Base-by-base conservation (phyloP, 2,797 vertebrate genomes). In the Macroramphosus scolopax region DNA sequence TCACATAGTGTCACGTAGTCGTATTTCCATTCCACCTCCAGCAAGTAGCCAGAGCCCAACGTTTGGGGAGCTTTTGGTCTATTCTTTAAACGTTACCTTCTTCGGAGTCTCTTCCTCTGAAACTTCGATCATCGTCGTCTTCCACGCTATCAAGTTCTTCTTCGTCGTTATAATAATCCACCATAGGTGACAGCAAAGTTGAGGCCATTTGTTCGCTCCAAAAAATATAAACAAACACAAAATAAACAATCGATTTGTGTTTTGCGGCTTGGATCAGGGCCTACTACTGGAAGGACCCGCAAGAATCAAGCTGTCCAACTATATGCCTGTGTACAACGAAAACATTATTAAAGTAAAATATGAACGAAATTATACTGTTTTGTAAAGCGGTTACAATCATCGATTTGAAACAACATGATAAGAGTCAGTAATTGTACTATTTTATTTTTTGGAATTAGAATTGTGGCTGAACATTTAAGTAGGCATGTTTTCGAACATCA, bases 111-210 rank as follows among this genome's bases (percentile, higher is more conserved):
- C 95, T 92, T 20, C 92, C 94, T 43, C 95, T 93, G 54, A 93
- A 93, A 80, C 95, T 97, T 13, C 94, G 92, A 51, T 97, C 95
- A 22, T 96, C 95, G 44, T 97, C 96, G 36, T 98, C 96, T 2
- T 96, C 95, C 74, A 96, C 94, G 54, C 93, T 95, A 52, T 95
- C 93, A 20, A 96, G 92, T 28, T 97, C 93, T 56, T 97, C 94
- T 59, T 97, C 95, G 12, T 98, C 95, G 1, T 96, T 96, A 63
- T 95, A 98, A 81, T 95, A 96, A 71, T 98, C 96, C 59, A 94
- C 91, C 45, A 93, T 89, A 1, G 93, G 92, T 5, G 93, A 92
- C 28, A 94, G 64, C 57, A 92, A 78, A 61, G 91, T 89, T 7
- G 91, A 90, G 44, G 91, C 82, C 91, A 92, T 92, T 82, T 80